Conservation (phyloP, 2,797 vertebrate species). For the Enoplosus armatus region DNA sequence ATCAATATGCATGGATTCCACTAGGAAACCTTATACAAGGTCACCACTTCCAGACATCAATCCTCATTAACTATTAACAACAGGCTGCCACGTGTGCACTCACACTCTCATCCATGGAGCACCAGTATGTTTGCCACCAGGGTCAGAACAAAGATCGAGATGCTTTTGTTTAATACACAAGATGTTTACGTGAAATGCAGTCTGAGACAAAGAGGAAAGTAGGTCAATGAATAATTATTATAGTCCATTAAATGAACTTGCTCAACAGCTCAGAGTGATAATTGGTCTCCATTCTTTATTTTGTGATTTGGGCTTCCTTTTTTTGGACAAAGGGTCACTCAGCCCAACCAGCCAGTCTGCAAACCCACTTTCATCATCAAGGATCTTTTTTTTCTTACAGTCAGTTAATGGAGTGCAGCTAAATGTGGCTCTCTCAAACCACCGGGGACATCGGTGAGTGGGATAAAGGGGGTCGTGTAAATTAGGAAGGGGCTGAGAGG, state of each 20-base stretch:
- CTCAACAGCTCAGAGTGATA: slow-evolving; percentile 12
- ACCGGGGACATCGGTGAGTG: slow-evolving; percentile 67
- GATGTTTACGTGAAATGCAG: slow-evolving; percentile 26
- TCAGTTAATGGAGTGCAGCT: slow-evolving; percentile 73
- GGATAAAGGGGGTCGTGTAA: slow-evolving; percentile 70
- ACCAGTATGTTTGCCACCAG: slow-evolving; percentile 42
- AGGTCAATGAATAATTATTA: slow-evolving; percentile 23
- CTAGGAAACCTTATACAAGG: slow-evolving; percentile 83
- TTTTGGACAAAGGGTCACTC: slow-evolving; percentile 47
- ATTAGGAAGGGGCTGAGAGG: slow-evolving; percentile 56
- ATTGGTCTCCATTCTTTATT: slow-evolving; percentile 22
- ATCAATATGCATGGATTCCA: slow-evolving; percentile 84
- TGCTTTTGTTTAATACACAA: slow-evolving; percentile 37
- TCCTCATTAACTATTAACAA: slow-evolving; percentile 88
- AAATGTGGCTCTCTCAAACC: slow-evolving; percentile 74
- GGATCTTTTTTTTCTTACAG: slow-evolving; percentile 42
- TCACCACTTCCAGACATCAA: slow-evolving; percentile 83
- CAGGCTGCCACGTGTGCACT: slow-evolving; percentile 65
- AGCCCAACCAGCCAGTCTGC: slow-evolving; percentile 26
- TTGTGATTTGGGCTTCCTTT: slow-evolving; percentile 32
- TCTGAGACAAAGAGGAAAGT: slow-evolving; percentile 20
- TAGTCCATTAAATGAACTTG: slow-evolving; percentile 10
- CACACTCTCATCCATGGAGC: slow-evolving; percentile 34
- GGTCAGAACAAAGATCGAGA: slow-evolving; percentile 51
- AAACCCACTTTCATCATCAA: slow-evolving; percentile 65